Conservation (phyloP, 1,140 invertebrate genomes). For the Anoplolepis gracilipes region DNA sequence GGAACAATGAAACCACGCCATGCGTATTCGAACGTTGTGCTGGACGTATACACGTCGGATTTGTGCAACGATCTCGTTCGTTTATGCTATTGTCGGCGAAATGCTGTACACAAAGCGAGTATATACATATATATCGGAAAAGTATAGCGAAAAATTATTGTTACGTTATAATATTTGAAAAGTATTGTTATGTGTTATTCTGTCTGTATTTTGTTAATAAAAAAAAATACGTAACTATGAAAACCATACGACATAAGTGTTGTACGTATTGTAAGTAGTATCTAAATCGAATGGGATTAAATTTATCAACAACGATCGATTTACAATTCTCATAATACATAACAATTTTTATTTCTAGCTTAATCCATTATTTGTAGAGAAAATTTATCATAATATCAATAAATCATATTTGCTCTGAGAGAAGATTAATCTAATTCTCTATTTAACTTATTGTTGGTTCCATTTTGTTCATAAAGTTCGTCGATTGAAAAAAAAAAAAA, state of each 20-base stretch:
- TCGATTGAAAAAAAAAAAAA: background rate
- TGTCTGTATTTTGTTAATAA: constrained; percentile 9
- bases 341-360: background rate
- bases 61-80: constrained; percentile 27
- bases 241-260: background rate
- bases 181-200: background rate
- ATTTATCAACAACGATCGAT: background rate
- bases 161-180: constrained; percentile 25
- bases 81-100: constrained; percentile 20
- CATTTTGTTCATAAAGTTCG: too few species aligned
- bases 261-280: too few species aligned
- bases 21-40: constrained; percentile 42
- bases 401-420: background rate
- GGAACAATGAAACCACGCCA: constrained; percentile 40
- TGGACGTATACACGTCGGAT: background rate
- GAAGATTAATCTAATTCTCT: background rate
- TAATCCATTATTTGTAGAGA: background rate
- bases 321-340: background rate
- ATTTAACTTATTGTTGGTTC: background rate
- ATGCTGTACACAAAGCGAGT: background rate
- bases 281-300: background rate
- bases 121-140: background rate
- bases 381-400: background rate
- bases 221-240: background rate
- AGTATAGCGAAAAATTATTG: constrained; percentile 4